Evolutionary conservation across 2,888 invertebrate genomes (phyloP), one percentile per base, ranked within the genome.

Genomic region (Ctena decussata): DNA sequence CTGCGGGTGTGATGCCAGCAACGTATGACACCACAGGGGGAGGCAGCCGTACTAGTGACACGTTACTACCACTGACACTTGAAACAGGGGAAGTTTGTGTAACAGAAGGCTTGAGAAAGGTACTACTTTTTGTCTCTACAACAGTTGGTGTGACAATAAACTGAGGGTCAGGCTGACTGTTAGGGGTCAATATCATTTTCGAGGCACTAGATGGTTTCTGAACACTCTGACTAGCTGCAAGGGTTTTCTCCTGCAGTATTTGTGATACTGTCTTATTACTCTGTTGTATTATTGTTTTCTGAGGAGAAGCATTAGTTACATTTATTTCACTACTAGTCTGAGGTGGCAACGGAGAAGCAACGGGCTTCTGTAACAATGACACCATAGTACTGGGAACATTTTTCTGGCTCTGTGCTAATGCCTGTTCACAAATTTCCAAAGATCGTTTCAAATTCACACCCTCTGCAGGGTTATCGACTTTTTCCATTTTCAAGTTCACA

Each of bases 401-500:
- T 71, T 85, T 89, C 70, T 86, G 80, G 94, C 98, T 98, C 96
- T 98, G 98, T 96, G 98, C 98, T 89, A 99, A 98, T n/a, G 97
- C 97, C 72, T 96, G 97, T 96, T 97, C 96, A 91, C 96, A 96
- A 93, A 99, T 99, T 96, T 99, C 98, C 96, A 98, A 98, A 95
- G 99, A 99, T 80, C 99, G 97, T 95, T 99, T 98, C 78, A 99
- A 96, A 96, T 99, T 99, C 46, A 99, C 98, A 71, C 92, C 92
- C 72, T 91, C 92, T 18, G 81, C 87, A 30, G 87, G 82, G 77
- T 87, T 85, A 27, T 86, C 88, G 11, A 77, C 74, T 70, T 87
- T 86, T 21, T 77, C 77, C n/a, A 73, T 53, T 32, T 85, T 78
- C 21, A 65, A 65, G 35, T 65, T 65, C 8, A 35, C 35, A 75